These are phyloP conservation scores for Muscicapa striata DNA, from an alignment of 2,797 vertebrate genomes.

Conservation along the genomic window DNA sequence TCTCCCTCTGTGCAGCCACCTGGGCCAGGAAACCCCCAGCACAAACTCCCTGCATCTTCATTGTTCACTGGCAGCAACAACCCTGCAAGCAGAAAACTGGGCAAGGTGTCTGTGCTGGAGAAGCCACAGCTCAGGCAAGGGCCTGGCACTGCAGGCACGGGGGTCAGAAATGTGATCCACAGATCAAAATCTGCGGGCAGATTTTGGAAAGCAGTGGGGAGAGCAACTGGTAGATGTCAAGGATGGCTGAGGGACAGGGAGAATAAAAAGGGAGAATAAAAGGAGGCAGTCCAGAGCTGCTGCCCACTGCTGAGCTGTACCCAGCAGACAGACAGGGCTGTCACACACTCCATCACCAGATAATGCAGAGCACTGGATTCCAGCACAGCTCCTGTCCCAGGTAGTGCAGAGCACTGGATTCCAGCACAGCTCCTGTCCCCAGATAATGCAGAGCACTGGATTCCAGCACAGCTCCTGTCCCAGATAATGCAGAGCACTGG, in stretches of 20 bases:
- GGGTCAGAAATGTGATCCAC: neutral
- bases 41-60: neutral
- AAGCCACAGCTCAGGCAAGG: neutral
- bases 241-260: neutral
- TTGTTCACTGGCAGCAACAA: neutral
- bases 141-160: neutral
- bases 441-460: no score
- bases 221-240: fast-evolving
- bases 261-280: neutral
- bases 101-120: neutral
- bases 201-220: neutral
- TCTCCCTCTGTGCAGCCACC: neutral
- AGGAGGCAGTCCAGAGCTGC: neutral
- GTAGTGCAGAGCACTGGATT: no score
- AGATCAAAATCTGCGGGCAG: neutral
- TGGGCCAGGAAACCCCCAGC: neutral
- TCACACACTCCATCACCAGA: fast-evolving
- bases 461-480: no score
- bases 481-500: fast-evolving
- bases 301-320: neutral
- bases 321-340: neutral
- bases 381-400: neutral
- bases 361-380: no score
- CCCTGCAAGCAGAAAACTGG: neutral
- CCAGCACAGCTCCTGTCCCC: no score